Percentiles rank a stretch among this genome's conserved stretches.
Evolutionary conservation across 1,140 invertebrate species (phyloP).

Genomic region (Chlorops oryzae): DNA sequence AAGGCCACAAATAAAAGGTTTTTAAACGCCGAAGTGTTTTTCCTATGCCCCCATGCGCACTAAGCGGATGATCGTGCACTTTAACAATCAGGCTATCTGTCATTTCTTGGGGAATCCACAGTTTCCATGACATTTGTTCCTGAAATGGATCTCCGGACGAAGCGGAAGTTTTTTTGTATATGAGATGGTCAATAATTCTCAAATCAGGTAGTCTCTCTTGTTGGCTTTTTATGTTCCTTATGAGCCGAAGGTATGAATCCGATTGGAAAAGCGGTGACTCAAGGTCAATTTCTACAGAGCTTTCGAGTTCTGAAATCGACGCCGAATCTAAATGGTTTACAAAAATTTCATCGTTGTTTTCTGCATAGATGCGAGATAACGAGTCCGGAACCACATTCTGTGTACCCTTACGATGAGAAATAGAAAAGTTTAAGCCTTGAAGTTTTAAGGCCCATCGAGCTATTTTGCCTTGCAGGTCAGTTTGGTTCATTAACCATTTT

Average conservation of each 20-base stretch:
- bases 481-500: constrained; percentile 33
- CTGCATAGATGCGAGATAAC: too few relatives aligned
- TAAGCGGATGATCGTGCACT: constrained; percentile 6
- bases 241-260: too few relatives aligned
- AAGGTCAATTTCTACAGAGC: too few relatives aligned
- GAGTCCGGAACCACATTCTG: constrained; percentile 27
- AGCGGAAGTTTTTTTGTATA: too few relatives aligned
- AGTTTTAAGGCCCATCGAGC: constrained; percentile 32
- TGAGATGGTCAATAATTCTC: too few relatives aligned
- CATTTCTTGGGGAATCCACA: constrained; percentile 12
- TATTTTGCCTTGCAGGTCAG: constrained; percentile 34
- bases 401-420: constrained; percentile 31
- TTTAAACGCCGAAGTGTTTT: constrained; percentile 12
- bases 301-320: too few relatives aligned
- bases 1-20: constrained; percentile 12
- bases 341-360: too few relatives aligned
- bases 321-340: too few relatives aligned
- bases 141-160: neutral
- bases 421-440: constrained; percentile 29
- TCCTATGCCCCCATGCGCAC: constrained; percentile 11
- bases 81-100: neutral
- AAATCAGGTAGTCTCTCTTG: too few relatives aligned
- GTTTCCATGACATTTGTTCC: constrained; percentile 6
- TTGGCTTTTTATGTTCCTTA: too few relatives aligned
- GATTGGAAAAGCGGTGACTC: too few relatives aligned